phyloP scores from a whole-genome alignment of 2,888 invertebrate genomes.

The Parochlus steinenii region DNA sequence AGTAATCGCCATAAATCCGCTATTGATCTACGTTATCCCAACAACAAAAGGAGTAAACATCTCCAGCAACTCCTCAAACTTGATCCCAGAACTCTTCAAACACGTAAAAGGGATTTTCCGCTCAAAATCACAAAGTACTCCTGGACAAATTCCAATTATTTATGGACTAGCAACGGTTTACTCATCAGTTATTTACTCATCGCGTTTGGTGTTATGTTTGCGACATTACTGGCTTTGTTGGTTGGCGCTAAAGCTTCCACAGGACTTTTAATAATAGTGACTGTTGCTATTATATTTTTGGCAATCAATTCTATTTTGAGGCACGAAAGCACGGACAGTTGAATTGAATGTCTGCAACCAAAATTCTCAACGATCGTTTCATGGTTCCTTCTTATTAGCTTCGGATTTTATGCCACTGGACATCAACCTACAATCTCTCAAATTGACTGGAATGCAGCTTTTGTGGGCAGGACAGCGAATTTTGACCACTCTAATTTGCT shows the following conservation, averaged over 20 bases:
- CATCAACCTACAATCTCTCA: constrained; percentile 87
- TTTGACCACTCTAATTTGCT: constrained; percentile 36
- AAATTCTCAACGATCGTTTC: constrained; percentile 25
- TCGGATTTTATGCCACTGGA: constrained; percentile 80
- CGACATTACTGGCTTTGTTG: constrained; percentile 41
- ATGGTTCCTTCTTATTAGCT: constrained; percentile 62
- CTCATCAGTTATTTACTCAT: constrained; percentile 52
- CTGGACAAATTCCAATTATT: constrained; percentile 39
- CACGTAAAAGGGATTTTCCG: constrained; percentile 39
- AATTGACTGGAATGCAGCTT: constrained; percentile 90
- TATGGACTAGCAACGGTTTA: constrained; percentile 62
- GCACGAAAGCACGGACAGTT: constrained; percentile 35
- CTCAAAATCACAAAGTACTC: constrained; percentile 20
- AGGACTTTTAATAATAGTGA: constrained; percentile 26
- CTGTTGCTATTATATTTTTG: constrained; percentile 36
- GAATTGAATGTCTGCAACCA: constrained; percentile 34
- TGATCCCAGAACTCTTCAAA: constrained; percentile 41
- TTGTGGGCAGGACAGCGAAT: constrained; percentile 51
- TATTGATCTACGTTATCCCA: constrained; percentile 39
- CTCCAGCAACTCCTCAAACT: constrained; percentile 29
- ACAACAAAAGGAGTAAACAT: constrained; percentile 25
- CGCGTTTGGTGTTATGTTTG: constrained; percentile 38
- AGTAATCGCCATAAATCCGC: constrained; percentile 38
- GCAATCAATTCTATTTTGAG: constrained; percentile 38
- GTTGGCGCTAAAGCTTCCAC: constrained; percentile 42